These are phyloP conservation scores for Semnopithecus entellus DNA, from an alignment of 2,113 vertebrate genomes.

Conservation along the genomic window DNA sequence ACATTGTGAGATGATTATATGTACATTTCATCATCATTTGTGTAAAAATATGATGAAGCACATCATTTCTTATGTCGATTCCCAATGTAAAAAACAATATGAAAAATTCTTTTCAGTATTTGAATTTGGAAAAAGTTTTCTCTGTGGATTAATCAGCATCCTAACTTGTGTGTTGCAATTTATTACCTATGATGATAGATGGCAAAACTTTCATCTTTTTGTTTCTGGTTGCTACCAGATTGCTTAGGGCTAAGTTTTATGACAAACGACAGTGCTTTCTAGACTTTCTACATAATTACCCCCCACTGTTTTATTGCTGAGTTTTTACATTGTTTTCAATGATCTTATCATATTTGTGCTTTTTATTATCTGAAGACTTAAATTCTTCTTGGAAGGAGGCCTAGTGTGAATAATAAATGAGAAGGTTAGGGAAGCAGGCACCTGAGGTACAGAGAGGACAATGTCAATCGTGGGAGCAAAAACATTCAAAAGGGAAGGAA, in stretches of 20 bases:
- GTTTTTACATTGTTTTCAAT: slow-evolving; percentile 18
- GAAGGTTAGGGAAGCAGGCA: background rate
- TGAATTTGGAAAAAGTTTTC: slow-evolving; percentile 12
- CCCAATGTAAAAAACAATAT: background rate
- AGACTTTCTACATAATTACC: background rate
- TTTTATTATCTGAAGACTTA: slow-evolving; percentile 40
- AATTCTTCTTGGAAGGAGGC: background rate
- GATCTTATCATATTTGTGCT: slow-evolving; percentile 25
- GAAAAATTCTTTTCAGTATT: background rate
- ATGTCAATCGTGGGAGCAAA: background rate
- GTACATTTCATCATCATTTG: background rate
- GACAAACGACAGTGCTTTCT: background rate
- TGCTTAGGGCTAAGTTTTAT: background rate
- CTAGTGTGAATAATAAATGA: slow-evolving; percentile 12
- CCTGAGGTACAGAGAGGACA: background rate
- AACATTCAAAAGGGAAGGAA: background rate
- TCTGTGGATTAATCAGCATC: background rate
- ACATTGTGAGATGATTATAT: background rate
- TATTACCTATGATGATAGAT: background rate
- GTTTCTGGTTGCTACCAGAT: background rate
- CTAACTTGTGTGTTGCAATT: background rate
- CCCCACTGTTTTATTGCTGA: background rate
- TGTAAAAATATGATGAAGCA: background rate
- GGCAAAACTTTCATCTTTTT: background rate
- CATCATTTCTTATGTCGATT: background rate